Evolutionary conservation across 30 jellyfish, hydroid and myxozoan species (phyloP), one percentile per base, ranked within the genome.

Genomic region (Phacellophora camtschatica): DNA sequence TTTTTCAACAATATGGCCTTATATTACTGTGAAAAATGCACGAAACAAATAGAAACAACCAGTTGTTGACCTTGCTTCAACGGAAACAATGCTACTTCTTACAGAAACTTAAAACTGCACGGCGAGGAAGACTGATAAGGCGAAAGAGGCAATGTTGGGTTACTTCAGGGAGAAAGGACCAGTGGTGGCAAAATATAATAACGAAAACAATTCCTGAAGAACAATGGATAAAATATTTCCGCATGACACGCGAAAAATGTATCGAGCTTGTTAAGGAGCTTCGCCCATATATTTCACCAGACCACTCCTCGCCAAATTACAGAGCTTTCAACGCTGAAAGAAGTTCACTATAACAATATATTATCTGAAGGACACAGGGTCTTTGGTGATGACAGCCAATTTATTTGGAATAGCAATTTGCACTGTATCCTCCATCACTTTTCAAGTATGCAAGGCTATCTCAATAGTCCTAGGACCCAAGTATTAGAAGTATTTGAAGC

Each of bases 281-380:
- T 41, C 19, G 65, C 49, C 81, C 84, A 24, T 76, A 75, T 12
- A 77, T 56, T 72, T 42, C 92, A 5, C 92, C 88, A 23, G 74
- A 75, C 66, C 20, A 33, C 15, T 32, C 48, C 31, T 20, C 91
- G 37, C 91, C 91, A 48, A 74, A 39, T 27, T 58, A 57, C 51
- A 57, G 78, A 46, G 90, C 96, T 3, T 63, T 84, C 27, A 32
- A 62, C 23, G 79, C 96, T 63, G 90, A 58, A 31, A 84, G 63
- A 59, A 71, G 46, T 84, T 62, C n/a, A 71, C 90, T 20, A 63
- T 62, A 71, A 62, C 79, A 53, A 81, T 85, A 6, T 77, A 73
- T 56, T 61, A 85, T 41, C 35, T 85, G 27, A 85, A 85, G 66
- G 91, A 74, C 69, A 71, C 90, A 37, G 85, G 95, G 20, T 84